Base-by-base conservation (phyloP, 2,113 vertebrate species). In the Natator depressus region DNA sequence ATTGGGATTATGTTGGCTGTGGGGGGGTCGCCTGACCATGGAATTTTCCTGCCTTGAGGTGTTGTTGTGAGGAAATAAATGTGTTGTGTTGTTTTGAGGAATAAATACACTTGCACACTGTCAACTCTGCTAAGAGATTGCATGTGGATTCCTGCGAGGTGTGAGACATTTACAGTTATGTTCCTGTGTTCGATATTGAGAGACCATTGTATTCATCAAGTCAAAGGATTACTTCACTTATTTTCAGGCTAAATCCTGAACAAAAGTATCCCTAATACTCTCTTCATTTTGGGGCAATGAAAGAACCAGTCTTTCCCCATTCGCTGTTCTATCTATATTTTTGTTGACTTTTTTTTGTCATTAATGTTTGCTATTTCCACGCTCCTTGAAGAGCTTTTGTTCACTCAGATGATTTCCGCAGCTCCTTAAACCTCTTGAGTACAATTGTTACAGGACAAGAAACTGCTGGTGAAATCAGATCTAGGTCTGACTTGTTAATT, bases 361-460 rank as follows among this genome's bases (percentile, higher is more conserved):
- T 94, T 97, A 92, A 93, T 84, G 89, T 96, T 89, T 91, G 78
- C 81, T 69, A 10, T 91, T 97, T 91, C 57, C 59, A 87, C 90
- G 93, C 72, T 54, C 82, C 94, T 91, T 84, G 81, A 47, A 79
- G 65, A 76, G 86, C 22, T 84, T 88, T 35, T 80, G 4, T 59
- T 92, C 91, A 59, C 55, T 89, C 87, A 82, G 27, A 59, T 72
- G 38, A 89, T 96, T 50, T 82, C 65, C 53, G 19, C 10, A 7
- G 27, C 80, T 53, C 50, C 51, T 81, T 53, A 80, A 91, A 47
- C 31, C 65, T 90, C 93, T 94, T 84, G 76, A 84, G 38, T 53
- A 78, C 12, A 92, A 76, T 72, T 87, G 54, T 87, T 88, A 90
- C 49, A 88, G 86, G 82, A 76, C 88, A 69, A 89, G 54, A 54